Base-by-base conservation (phyloP, 2,113 vertebrate genomes). In the Dunckerocampus dactyliophorus region DNA sequence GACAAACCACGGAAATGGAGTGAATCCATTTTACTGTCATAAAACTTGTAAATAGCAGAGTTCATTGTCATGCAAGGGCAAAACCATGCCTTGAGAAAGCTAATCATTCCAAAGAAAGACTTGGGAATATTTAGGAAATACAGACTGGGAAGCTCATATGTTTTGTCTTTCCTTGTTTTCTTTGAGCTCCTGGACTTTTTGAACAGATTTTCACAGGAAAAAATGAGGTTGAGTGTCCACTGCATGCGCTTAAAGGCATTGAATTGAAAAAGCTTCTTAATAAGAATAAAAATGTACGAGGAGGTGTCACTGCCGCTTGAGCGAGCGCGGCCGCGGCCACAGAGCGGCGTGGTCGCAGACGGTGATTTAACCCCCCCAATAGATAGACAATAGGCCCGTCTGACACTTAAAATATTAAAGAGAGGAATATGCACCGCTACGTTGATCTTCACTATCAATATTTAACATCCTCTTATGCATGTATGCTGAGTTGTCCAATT, bases 381-480 rank as follows among this genome's bases (percentile, higher is more conserved):
- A 86, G 79, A 84, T 72, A 88, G 92, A 95, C 92, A 93, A 93
- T 90, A 88, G 90, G 88, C 72, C 91, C 89, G 92, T 92, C 94
- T 92, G 85, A 87, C 91, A 92, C 81, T 89, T 92, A 90, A 95
- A 92, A 95, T 96, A 91, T 92, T 97, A 94, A 96, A 96, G 92
- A 93, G 93, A 91, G 91, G 94, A 94, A 91, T 94, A 92, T 94
- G 91, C 94, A 92, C 89, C 90, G 91, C 90, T 92, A 87, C 88
- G 88, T 90, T 92, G 92, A 90, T 90, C 87, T 94, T 91, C 89
- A 82, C 85, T 93, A 97, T 97, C 94, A 97, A 98, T 98, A 98
- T 98, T 97, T 97, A 95, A 97, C 93, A 90, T 85, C 90, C 92
- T 95, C 94, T 96, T 96, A 95, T 96, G 94, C 93, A 93, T 96